A percentile compares a stretch with the other conserved stretches of the same genome.
phyloP scores from a whole-genome alignment of 2,797 vertebrate species.

The Chaetodon trifasciatus region DNA sequence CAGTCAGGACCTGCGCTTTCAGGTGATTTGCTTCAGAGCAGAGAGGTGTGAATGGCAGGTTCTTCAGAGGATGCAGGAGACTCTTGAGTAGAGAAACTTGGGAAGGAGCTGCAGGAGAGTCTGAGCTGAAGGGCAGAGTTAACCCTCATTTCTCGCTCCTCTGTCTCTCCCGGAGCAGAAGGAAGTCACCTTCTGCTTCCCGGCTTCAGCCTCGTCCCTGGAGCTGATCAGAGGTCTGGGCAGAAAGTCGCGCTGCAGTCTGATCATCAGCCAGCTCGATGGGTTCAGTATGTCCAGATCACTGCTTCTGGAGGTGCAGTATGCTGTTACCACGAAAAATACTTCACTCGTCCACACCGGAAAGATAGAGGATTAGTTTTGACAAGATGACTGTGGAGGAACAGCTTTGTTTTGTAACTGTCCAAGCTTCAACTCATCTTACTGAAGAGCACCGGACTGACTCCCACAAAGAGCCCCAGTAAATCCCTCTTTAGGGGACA shows the following conservation, averaged over 20 bases:
- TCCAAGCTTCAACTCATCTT: neutral
- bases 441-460: neutral
- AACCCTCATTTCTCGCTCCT: neutral
- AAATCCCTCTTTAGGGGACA: neutral
- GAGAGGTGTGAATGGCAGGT: accelerated
- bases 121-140: neutral
- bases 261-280: slow-evolving; percentile 84
- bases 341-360: neutral
- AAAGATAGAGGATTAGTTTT: neutral
- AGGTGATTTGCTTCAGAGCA: slow-evolving; percentile 75
- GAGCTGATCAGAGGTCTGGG: slow-evolving; percentile 79
- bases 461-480: neutral
- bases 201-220: slow-evolving; percentile 78
- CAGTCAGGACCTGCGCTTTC: slow-evolving; percentile 86
- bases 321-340: neutral
- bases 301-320: slow-evolving; percentile 78
- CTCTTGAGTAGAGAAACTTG: too few species aligned
- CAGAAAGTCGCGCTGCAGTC: slow-evolving; percentile 59
- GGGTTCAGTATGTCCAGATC: slow-evolving; percentile 79
- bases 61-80: neutral
- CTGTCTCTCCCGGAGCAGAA: slow-evolving; percentile 68
- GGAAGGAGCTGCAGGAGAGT: neutral
- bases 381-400: too few species aligned
- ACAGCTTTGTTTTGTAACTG: neutral
- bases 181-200: slow-evolving; percentile 81